Percentiles rank a stretch among this genome's conserved stretches.
These are phyloP conservation scores for Elgaria multicarinata DNA, from an alignment of 2,113 vertebrate genomes.

Conservation along the genomic window DNA sequence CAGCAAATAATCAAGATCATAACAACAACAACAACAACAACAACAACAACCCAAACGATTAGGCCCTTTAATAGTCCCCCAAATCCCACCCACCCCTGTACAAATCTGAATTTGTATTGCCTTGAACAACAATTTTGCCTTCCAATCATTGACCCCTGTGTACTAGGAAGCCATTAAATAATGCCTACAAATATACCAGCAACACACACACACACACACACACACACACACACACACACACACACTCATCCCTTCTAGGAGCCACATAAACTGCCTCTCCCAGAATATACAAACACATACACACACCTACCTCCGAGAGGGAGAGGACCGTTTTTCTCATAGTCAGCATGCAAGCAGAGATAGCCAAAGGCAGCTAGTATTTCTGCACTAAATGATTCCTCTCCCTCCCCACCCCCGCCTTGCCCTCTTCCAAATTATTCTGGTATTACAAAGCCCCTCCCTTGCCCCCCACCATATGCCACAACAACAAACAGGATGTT, in stretches of 20 bases:
- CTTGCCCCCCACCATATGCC: neutral
- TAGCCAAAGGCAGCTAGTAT: conserved; percentile 54
- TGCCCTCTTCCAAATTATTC: conserved; percentile 33
- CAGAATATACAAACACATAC: neutral
- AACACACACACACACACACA: conserved; percentile 61
- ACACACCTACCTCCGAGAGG: conserved; percentile 21
- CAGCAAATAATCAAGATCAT: neutral
- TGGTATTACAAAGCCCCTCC: conserved; percentile 25
- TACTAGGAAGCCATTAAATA: conserved; percentile 56
- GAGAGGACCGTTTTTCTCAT: conserved; percentile 46
- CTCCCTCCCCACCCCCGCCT: no score
- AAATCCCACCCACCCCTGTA: conserved; percentile 17
- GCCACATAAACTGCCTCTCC: conserved; percentile 51
- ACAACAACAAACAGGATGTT: conserved; percentile 40
- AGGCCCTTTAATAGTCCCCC: conserved; percentile 29
- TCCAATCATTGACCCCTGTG: conserved; percentile 47
- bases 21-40: neutral
- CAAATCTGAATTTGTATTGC: neutral
- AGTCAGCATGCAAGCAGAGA: conserved; percentile 39
- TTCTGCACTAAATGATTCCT: conserved; percentile 37
- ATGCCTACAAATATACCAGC: conserved; percentile 57
- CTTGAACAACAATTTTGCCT: conserved; percentile 40
- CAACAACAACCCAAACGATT: neutral
- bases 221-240: conserved; percentile 66
- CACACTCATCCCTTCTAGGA: conserved; percentile 53